Conservation (phyloP, 2,113 vertebrate species). For the Sorex araneus region DNA sequence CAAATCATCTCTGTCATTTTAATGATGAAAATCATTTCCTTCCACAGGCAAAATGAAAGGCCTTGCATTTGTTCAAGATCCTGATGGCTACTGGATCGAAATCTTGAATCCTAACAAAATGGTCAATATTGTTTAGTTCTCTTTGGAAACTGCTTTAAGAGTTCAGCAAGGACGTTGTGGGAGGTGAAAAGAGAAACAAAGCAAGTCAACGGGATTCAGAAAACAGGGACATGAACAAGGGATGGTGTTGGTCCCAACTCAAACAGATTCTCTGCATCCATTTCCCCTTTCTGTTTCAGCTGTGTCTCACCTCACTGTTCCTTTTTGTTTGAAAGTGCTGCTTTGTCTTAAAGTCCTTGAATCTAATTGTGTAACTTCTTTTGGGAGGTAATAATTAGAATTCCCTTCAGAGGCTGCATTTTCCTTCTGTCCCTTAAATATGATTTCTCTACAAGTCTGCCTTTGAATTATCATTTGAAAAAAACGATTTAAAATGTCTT, state of each 20-base stretch:
- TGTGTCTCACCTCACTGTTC: background rate
- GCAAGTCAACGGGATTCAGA: background rate
- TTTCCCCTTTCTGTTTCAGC: conserved; percentile 34
- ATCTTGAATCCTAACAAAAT: conserved; percentile 97
- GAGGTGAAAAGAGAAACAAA: background rate
- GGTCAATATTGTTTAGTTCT: conserved; percentile 90
- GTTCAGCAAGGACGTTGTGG: background rate
- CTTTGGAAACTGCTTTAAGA: conserved; percentile 23
- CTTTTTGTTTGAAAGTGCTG: conserved; percentile 63
- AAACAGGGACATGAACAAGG: background rate
- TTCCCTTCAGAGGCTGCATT: conserved; percentile 58
- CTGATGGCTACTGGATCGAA: conserved; percentile 99
- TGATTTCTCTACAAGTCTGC: conserved; percentile 53
- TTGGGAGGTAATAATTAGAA: conserved; percentile 71
- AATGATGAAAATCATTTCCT: conserved; percentile 68
- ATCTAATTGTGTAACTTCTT: conserved; percentile 51
- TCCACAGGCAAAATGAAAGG: conserved; percentile 98
- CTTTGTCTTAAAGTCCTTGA: conserved; percentile 75
- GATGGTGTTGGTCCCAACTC: background rate
- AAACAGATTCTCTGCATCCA: conserved; percentile 15
- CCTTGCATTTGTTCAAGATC: conserved; percentile 98
- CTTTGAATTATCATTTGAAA: conserved; percentile 69
- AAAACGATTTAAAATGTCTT: conserved; percentile 54
- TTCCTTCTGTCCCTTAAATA: conserved; percentile 47
- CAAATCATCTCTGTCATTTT: conserved; percentile 18